A percentile compares a stretch with the other conserved stretches of the same genome.
Conservation (phyloP, 2,113 vertebrate genomes). For the Misgurnus mizolepis region DNA sequence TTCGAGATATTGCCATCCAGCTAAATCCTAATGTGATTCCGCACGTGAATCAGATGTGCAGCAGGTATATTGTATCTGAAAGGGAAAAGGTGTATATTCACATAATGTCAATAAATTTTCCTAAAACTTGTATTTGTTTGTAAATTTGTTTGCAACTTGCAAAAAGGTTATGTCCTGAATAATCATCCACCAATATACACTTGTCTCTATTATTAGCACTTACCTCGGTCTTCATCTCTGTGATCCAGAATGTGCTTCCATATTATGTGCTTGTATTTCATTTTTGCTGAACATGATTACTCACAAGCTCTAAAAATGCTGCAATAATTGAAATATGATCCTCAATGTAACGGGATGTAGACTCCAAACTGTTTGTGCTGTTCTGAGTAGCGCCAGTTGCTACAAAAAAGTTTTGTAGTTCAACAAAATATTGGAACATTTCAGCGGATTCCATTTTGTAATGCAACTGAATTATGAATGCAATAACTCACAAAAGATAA, state of each 20-base stretch:
- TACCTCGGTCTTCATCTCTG: neutral
- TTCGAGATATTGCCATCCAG: conserved; percentile 30
- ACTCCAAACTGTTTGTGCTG: conserved; percentile 37
- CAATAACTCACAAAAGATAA: too few relatives aligned
- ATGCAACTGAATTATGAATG: too few relatives aligned
- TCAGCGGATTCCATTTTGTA: too few relatives aligned
- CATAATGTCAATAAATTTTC: neutral
- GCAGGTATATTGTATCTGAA: conserved; percentile 26
- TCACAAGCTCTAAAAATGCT: conserved; percentile 21
- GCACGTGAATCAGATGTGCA: conserved; percentile 16
- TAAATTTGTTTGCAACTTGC: neutral
- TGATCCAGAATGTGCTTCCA: neutral
- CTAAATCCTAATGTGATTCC: conserved; percentile 26
- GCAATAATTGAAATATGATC: conserved; percentile 36
- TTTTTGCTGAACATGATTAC: conserved; percentile 8
- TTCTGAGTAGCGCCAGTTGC: conserved; percentile 8
- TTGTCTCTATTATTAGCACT: neutral
- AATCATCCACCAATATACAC: neutral
- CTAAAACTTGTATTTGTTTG: neutral
- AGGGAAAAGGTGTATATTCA: neutral
- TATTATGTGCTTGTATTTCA: neutral
- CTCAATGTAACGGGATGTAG: conserved; percentile 26
- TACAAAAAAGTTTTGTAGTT: conserved; percentile 7
- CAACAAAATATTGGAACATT: too few relatives aligned
- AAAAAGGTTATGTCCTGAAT: neutral